phyloP scores from a whole-genome alignment of 2,797 vertebrate genomes.

The Garrulus glandarius region DNA sequence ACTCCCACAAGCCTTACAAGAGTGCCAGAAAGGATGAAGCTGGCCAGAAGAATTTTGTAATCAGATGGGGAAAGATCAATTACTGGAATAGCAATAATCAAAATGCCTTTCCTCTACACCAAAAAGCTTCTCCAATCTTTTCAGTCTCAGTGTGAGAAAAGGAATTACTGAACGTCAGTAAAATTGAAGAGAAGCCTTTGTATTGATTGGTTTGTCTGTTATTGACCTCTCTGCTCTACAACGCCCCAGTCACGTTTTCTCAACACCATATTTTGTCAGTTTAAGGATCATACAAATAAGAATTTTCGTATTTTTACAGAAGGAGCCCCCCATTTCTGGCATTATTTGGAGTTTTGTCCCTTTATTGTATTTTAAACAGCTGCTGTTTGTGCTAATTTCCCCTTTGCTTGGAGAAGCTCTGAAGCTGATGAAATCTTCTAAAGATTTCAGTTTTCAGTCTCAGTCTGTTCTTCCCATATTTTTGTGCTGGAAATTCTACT shows the following conservation, averaged over 20 bases:
- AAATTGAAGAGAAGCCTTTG: background rate
- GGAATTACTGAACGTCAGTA: background rate
- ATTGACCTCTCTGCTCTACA: background rate
- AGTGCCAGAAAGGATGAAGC: background rate
- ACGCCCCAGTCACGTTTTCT: background rate
- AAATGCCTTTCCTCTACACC: background rate
- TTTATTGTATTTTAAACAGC: background rate
- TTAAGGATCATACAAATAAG: background rate
- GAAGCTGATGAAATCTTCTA: background rate
- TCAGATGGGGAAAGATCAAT: background rate
- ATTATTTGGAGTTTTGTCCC: background rate
- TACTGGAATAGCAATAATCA: accelerated
- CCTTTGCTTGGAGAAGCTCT: background rate
- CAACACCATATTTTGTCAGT: background rate
- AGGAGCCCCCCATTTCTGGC: background rate
- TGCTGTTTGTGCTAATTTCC: background rate
- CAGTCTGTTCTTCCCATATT: background rate
- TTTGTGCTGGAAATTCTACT: background rate
- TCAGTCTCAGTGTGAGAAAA: background rate
- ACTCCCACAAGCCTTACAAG: background rate
- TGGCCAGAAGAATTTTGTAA: background rate
- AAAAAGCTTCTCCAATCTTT: background rate
- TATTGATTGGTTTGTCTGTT: background rate
- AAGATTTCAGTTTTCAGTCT: background rate
- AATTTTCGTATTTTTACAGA: background rate